Evolutionary conservation across 2,888 invertebrate genomes (phyloP), one percentile per base, ranked within the genome.

Genomic region (Rhabditoides inermis): DNA sequence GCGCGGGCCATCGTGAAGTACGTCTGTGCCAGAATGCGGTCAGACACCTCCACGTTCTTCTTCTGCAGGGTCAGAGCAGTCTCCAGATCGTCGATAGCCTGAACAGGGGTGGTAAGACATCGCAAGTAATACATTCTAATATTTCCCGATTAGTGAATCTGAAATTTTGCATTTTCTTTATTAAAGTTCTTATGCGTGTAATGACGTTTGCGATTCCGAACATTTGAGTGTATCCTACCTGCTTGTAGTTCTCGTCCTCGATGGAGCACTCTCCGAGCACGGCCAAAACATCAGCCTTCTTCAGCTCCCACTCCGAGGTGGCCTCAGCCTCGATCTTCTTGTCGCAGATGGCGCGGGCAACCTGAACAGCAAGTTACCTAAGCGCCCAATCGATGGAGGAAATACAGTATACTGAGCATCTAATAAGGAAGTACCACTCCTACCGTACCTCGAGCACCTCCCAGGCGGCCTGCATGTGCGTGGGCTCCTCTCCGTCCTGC

Each of bases 201-300:
- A n/a, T n/a, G n/a, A n/a, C n/a, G n/a, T n/a, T n/a, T n/a, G n/a
- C n/a, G n/a, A n/a, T n/a, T n/a, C n/a, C n/a, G n/a, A n/a, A n/a
- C n/a, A n/a, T n/a, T n/a, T n/a, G n/a, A n/a, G n/a, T n/a, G n/a
- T n/a, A n/a, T n/a, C n/a, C 4, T 10, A 35, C 42, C 22, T 86
- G 84, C 59, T 85, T 84, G 69, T 88, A 87, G 60, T 88, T 88
- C 69, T 88, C 91, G 71, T 87, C 88, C 79, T 92, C 92, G 60
- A 92, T 83, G 22, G 88, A 87, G 20, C 92, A 88, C 79, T 94
- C 92, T 0, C 90, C 92, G 2, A 94, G 80, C 36, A 86, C 84
- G 6, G 88, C 83, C 68, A 88, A 84, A 18, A 87, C 86, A 68
- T 92, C 89, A 0, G 90, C 88, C 20, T 90, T 81, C 55, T 81